Evolutionary conservation across 1,140 invertebrate genomes (phyloP).

Genomic region (Panulirus ornatus): DNA sequence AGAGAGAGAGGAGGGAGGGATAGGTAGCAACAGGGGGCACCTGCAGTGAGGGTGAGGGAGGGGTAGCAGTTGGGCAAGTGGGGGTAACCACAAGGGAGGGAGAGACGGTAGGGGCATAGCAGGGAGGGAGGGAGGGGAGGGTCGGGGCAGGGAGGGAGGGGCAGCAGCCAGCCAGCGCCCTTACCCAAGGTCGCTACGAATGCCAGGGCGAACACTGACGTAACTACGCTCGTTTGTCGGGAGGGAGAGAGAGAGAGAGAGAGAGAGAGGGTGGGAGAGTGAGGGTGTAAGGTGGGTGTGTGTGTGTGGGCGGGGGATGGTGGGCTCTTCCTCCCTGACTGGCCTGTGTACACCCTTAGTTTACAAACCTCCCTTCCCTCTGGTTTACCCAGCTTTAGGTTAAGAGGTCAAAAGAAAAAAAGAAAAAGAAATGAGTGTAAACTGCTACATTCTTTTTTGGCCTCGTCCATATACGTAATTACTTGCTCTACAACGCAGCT

Average conservation of each 20-base stretch:
- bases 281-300: neutral
- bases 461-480: no score
- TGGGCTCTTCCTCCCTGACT: neutral
- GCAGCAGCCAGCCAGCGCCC: neutral
- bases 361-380: neutral
- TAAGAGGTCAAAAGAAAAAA: neutral
- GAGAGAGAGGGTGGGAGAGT: neutral
- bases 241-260: slow-evolving; percentile 6
- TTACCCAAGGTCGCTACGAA: neutral
- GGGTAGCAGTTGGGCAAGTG: neutral
- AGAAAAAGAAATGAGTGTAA: no score
- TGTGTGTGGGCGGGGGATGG: neutral
- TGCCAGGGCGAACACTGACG: neutral
- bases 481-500: no score
- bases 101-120: neutral
- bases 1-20: neutral
- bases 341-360: neutral
- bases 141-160: no score
- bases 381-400: neutral
- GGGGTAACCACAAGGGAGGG: neutral
- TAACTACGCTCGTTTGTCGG: no score
- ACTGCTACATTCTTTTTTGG: no score
- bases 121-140: no score
- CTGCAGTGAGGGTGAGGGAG: neutral
- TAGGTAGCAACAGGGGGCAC: neutral